Conservation (phyloP, 2,888 invertebrate genomes). For the Chloromyia formosa region DNA sequence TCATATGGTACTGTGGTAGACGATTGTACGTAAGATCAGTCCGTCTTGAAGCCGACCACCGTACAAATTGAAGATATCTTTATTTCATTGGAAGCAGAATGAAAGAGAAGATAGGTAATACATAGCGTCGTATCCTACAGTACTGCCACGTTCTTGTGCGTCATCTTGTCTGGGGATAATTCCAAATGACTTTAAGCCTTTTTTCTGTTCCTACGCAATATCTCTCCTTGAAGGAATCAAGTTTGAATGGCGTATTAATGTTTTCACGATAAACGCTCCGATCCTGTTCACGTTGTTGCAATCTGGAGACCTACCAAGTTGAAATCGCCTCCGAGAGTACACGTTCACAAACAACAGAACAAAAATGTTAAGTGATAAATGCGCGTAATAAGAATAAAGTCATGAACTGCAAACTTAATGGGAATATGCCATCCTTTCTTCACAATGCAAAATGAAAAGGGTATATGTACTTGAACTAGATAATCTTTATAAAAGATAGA, state of each 20-base stretch:
- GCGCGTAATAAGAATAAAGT: conserved; percentile 8
- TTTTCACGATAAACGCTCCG: neutral
- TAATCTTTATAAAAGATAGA: too few species aligned
- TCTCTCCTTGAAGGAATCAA: conserved; percentile 5
- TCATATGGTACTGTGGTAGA: neutral
- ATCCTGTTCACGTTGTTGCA: conserved; percentile 3
- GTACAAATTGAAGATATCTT: conserved; percentile 10
- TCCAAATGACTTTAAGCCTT: conserved; percentile 19
- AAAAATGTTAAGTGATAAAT: conserved; percentile 29
- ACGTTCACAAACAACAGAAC: too few species aligned
- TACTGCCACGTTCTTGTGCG: neutral
- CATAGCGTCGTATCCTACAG: conserved; percentile 5
- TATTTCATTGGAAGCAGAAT: neutral
- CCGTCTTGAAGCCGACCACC: neutral
- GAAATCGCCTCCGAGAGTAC: conserved; percentile 22
- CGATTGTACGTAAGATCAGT: neutral
- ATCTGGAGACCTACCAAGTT: conserved; percentile 25
- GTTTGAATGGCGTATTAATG: neutral
- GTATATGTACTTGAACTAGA: too few species aligned
- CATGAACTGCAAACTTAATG: neutral
- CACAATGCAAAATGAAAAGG: neutral
- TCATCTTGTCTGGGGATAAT: conserved; percentile 27
- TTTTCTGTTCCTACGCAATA: neutral
- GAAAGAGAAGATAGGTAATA: conserved; percentile 1
- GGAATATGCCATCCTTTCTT: neutral